These are phyloP conservation scores for Parus major DNA, from an alignment of 2,113 vertebrate genomes.

Conservation along the genomic window DNA sequence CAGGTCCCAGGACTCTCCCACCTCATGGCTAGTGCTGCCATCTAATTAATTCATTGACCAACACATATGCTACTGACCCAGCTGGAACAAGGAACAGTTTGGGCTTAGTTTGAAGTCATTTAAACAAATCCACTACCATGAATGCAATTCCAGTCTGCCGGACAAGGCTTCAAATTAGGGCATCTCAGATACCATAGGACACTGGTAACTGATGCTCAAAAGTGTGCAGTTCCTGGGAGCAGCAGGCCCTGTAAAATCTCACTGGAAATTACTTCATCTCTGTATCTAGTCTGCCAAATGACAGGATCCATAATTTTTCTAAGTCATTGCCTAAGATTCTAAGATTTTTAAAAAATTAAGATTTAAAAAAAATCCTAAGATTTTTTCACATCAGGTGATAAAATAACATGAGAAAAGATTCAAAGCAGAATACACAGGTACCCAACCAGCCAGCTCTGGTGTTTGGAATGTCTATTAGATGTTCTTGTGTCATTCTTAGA, in stretches of 20 bases:
- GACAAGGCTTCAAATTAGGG: neutral
- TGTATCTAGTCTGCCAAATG: neutral
- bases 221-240: neutral
- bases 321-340: fast-evolving
- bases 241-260: neutral
- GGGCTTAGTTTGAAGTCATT: neutral
- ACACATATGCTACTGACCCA: fast-evolving
- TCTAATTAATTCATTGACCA: neutral
- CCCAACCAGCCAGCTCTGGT: neutral
- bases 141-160: neutral
- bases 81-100: neutral
- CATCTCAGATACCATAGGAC: neutral
- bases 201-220: neutral
- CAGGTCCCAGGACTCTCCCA: neutral
- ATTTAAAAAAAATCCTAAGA: too few species aligned
- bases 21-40: fast-evolving
- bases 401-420: neutral
- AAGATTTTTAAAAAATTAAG: neutral
- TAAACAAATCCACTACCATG: neutral
- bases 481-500: neutral
- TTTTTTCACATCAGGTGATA: neutral
- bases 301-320: neutral
- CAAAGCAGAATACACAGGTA: neutral
- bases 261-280: neutral
- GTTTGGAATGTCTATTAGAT: neutral